Evolutionary conservation across 2,113 vertebrate species (phyloP).

Genomic region (Piprites chloris): DNA sequence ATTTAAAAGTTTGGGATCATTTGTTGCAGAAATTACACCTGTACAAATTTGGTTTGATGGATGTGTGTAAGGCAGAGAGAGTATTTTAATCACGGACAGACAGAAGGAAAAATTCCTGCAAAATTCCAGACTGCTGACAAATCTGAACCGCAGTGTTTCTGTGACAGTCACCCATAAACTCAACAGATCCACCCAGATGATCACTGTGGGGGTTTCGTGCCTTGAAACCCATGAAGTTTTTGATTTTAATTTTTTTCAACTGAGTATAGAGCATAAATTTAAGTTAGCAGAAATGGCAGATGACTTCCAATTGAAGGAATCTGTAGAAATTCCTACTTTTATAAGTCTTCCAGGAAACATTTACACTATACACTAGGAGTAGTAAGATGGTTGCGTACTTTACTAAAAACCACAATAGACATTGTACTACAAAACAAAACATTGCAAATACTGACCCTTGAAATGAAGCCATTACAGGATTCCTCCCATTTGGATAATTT

Average conservation of each 20-base stretch:
- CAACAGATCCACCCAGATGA: background rate
- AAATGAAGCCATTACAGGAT: background rate
- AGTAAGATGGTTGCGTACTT: fast-evolving
- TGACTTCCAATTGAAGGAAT: background rate
- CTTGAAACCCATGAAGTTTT: background rate
- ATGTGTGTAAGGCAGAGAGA: background rate
- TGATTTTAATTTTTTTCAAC: background rate
- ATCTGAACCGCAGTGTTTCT: background rate
- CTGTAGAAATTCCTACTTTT: background rate
- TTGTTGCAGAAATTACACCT: background rate
- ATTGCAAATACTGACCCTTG: background rate
- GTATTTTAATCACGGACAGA: background rate
- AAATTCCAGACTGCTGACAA: background rate
- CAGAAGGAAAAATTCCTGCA: background rate
- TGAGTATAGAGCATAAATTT: background rate
- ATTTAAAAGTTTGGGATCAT: background rate
- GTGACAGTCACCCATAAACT: background rate
- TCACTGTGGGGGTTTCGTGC: background rate
- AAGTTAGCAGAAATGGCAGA: background rate
- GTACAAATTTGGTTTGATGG: background rate
- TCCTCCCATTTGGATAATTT: background rate
- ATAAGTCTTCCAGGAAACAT: background rate
- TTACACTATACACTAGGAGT: background rate
- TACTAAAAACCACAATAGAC: background rate
- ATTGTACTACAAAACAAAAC: background rate